These are phyloP conservation scores for Montipora foliosa DNA, from an alignment of 64 coral and sea anemone genomes.

Conservation along the genomic window DNA sequence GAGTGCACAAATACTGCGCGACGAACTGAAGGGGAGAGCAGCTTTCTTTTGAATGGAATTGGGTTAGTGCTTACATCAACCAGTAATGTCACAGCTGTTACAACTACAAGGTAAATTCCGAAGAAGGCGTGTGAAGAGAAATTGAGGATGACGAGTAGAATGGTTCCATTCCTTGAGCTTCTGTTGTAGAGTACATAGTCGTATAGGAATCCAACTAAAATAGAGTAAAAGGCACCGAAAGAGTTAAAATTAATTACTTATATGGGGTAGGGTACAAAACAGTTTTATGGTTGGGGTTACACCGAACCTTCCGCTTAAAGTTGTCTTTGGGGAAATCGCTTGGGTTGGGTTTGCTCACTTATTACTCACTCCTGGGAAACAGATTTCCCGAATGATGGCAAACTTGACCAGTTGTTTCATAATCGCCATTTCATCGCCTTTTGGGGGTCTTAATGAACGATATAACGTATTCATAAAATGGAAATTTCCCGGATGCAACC, in stretches of 20 bases:
- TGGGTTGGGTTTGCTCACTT: too few relatives aligned
- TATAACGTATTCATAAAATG: too few relatives aligned
- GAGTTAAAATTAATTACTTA: not conserved
- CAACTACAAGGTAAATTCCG: constrained; percentile 68
- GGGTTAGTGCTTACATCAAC: constrained; percentile 26
- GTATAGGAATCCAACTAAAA: constrained; percentile 72
- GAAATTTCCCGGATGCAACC: too few relatives aligned
- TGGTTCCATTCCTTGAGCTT: constrained; percentile 35
- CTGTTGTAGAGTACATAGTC: constrained; percentile 61
- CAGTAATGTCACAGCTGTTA: constrained; percentile 45
- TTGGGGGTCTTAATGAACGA: too few relatives aligned
- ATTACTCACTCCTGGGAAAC: too few relatives aligned
- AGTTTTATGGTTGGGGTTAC: too few relatives aligned
- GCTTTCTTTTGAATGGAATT: not conserved
- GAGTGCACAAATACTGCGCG: constrained; percentile 59
- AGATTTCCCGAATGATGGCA: too few relatives aligned
- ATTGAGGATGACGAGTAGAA: constrained; percentile 57
- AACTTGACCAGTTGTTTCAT: too few relatives aligned
- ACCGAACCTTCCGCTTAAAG: too few relatives aligned
- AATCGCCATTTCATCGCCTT: too few relatives aligned
- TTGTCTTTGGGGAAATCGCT: too few relatives aligned
- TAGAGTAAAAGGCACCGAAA: not conserved
- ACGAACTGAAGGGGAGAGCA: not conserved
- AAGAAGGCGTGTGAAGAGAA: constrained; percentile 76
- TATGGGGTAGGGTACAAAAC: too few relatives aligned